These are phyloP conservation scores for Prionace glauca DNA, from an alignment of 2,797 vertebrate genomes.

Conservation along the genomic window DNA sequence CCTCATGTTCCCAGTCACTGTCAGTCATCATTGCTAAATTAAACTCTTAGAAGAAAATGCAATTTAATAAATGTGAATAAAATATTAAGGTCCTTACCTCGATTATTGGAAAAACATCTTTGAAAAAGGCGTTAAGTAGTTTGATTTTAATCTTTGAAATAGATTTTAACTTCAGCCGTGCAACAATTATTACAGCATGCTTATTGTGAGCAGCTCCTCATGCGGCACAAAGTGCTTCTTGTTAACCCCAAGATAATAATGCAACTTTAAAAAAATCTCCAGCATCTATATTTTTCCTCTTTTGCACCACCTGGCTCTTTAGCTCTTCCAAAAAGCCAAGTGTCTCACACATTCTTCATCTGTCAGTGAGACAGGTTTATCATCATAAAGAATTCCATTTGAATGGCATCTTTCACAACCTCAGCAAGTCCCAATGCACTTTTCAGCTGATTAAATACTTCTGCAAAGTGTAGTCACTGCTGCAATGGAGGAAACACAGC, in stretches of 20 bases:
- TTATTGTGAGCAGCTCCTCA: conserved; percentile 16
- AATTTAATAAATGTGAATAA: not conserved
- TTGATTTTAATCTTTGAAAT: conserved; percentile 31
- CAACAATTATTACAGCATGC: conserved; percentile 28
- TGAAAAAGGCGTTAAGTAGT: not conserved
- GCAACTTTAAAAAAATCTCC: not conserved
- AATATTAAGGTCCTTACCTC: not conserved
- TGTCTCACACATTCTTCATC: not conserved
- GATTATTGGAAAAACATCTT: not conserved
- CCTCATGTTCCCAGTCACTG: not conserved
- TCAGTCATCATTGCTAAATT: not conserved
- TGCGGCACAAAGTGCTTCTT: conserved; percentile 7
- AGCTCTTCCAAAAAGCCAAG: not conserved
- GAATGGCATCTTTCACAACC: not conserved
- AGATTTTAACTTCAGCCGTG: conserved; percentile 2
- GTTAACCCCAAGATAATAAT: not conserved
- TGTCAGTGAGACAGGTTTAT: not conserved
- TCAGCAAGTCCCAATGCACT: not conserved
- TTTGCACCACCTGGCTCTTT: not conserved
- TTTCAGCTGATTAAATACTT: not conserved
- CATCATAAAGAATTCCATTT: not conserved
- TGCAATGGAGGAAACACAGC: not conserved
- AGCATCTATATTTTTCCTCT: not conserved
- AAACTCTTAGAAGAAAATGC: not conserved
- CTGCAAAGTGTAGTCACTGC: not conserved